These are phyloP conservation scores for Actinostola sp. DNA, from an alignment of 92 coral and sea anemone genomes.

Conservation along the genomic window DNA sequence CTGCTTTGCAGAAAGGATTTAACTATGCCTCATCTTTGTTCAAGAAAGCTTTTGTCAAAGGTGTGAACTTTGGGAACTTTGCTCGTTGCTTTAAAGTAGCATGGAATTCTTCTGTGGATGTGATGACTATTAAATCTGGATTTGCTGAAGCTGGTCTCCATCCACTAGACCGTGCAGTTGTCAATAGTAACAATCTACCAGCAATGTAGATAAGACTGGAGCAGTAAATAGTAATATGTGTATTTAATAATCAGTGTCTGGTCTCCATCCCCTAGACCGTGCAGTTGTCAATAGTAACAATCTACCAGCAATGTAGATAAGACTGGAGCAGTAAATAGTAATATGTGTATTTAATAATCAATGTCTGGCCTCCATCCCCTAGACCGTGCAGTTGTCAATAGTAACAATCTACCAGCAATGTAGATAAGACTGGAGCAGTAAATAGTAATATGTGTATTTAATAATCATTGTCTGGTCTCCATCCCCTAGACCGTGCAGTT, in stretches of 20 bases:
- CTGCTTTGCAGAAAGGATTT: slow-evolving; percentile 37
- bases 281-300: background rate
- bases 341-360: too few relatives aligned
- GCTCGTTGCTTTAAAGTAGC: slow-evolving; percentile 31
- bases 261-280: slow-evolving; percentile 18
- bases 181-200: background rate
- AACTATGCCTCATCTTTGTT: background rate
- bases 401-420: background rate
- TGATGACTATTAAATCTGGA: slow-evolving; percentile 7
- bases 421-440: background rate
- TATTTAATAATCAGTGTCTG: background rate
- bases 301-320: background rate
- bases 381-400: background rate
- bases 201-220: background rate
- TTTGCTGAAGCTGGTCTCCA: slow-evolving; percentile 26
- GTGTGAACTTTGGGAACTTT: slow-evolving; percentile 23
- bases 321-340: background rate
- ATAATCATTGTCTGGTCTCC: slow-evolving; percentile 12
- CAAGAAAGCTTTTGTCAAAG: slow-evolving; percentile 2
- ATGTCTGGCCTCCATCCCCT: slow-evolving; percentile 29
- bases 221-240: too few relatives aligned
- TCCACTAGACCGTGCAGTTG: background rate
- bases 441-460: too few relatives aligned
- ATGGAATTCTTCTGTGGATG: slow-evolving; percentile 29
- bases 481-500: slow-evolving; percentile 4